Base-by-base conservation (phyloP, 2,888 invertebrate species). In the Campoplex nolae region DNA sequence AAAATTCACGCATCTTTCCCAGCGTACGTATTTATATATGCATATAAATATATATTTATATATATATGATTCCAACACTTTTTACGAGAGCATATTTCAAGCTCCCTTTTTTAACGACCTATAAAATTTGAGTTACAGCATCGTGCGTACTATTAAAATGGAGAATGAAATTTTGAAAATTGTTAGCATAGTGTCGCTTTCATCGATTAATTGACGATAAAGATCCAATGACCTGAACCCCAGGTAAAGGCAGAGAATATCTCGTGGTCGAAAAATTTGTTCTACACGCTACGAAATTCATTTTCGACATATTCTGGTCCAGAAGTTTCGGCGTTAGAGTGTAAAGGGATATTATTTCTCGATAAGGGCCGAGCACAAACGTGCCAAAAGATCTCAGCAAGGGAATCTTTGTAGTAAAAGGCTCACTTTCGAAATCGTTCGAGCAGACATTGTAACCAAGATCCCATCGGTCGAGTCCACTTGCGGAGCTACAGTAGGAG, bases 401-500 rank as follows among this genome's bases (percentile, higher is more conserved):
- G 28, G 28, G 16, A 32, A 42, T 3, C 62, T 62, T 62, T 62
- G 62, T 62, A 32, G 62, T 68, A 42, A 42, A 68, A 42, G n/a
- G 35, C 68, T 38, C n/a, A 79, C 74, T 84, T 84, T 62, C 73
- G 58, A 74, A 79, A 45, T 70, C 45, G 73, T 76, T 68, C 45
- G 65, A 74, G 73, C 73, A 74, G 79, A 86, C 79, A 79, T 67
- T 78, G 79, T 51, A 48, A 67, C 76, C 75, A 80, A 79, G 76
- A 83, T 83, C 75, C 79, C 70, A 71, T 74, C 86, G 80, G 79
- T 80, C 73, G 83, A 83, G 76, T 83, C 71, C 75, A 76, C 71
- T 76, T 62, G 32, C 75, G 83, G 65, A 67, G 65, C 62, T 65
- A 1, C 11, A 45, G 38, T 7, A 45, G 16, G 28, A 62, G 48